Evolutionary conservation across 2,113 vertebrate species (phyloP).

Genomic region (Hyla sarda): DNA sequence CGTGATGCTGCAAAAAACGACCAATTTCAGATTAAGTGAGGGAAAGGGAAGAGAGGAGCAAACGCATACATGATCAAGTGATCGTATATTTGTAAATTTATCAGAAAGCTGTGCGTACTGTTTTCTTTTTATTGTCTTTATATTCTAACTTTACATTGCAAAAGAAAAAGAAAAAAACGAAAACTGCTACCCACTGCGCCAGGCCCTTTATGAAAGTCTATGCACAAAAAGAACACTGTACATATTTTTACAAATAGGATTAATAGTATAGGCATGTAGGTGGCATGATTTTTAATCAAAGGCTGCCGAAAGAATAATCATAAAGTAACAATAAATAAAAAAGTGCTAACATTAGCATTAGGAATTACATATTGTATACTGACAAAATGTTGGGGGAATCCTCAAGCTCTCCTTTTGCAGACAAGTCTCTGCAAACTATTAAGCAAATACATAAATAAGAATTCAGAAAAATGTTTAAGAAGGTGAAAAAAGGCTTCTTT

Average conservation of each 20-base stretch:
- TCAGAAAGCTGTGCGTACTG: conserved; percentile 91
- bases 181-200: conserved; percentile 75
- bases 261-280: conserved; percentile 88
- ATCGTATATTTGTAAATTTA: conserved; percentile 76
- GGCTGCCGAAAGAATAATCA: conserved; percentile 71
- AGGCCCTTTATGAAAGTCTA: conserved; percentile 82
- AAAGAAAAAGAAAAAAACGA: conserved; percentile 64
- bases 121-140: conserved; percentile 82
- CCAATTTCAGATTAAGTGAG: conserved; percentile 60
- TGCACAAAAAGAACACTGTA: conserved; percentile 82
- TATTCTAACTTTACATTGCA: conserved; percentile 88
- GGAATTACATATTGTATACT: conserved; percentile 73
- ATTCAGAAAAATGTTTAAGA: conserved; percentile 65
- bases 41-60: conserved; percentile 60
- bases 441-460: conserved; percentile 79
- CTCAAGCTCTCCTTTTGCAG: conserved; percentile 73
- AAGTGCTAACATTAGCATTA: conserved; percentile 83
- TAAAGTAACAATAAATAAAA: conserved; percentile 90
- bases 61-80: conserved; percentile 70
- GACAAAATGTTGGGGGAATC: conserved; percentile 67
- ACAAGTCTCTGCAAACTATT: conserved; percentile 75
- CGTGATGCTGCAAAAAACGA: conserved; percentile 64
- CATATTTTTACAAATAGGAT: conserved; percentile 81
- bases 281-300: conserved; percentile 86
- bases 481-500: conserved; percentile 68